Evolutionary conservation across 1,140 invertebrate genomes (phyloP).

Genomic region (Apocrypta bakeri): DNA sequence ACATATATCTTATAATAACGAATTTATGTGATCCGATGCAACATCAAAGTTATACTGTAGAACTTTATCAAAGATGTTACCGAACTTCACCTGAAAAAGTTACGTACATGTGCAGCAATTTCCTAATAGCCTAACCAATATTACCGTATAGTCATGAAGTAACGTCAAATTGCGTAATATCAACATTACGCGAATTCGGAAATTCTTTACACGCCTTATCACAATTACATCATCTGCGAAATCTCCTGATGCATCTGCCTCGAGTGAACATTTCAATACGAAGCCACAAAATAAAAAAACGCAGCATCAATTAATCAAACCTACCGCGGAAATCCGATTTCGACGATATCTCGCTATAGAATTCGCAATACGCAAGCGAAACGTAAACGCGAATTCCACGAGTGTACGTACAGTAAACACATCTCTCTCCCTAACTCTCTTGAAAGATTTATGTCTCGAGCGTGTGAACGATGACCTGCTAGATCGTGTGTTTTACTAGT

Average conservation of each 20-base stretch:
- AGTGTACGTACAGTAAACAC: background rate
- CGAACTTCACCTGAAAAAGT: background rate
- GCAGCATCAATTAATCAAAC: too few relatives aligned
- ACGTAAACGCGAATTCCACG: background rate
- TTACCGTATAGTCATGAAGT: background rate
- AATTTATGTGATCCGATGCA: background rate
- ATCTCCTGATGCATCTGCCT: too few relatives aligned
- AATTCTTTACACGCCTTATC: background rate
- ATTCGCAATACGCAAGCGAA: background rate
- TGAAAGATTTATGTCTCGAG: slow-evolving; percentile 11
- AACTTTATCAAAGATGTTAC: background rate
- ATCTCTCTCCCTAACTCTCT: background rate
- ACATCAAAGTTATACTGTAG: background rate
- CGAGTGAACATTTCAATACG: too few relatives aligned
- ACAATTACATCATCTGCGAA: too few relatives aligned
- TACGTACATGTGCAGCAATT: background rate
- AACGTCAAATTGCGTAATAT: background rate
- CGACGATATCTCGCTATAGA: background rate
- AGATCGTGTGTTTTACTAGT: background rate
- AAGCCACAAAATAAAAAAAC: too few relatives aligned
- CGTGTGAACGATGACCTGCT: slow-evolving; percentile 27
- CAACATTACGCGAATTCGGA: background rate
- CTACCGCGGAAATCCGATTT: too few relatives aligned
- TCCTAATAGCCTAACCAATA: background rate
- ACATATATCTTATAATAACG: background rate